These are phyloP conservation scores for Scortum barcoo DNA, from an alignment of 2,113 vertebrate genomes.

Conservation along the genomic window DNA sequence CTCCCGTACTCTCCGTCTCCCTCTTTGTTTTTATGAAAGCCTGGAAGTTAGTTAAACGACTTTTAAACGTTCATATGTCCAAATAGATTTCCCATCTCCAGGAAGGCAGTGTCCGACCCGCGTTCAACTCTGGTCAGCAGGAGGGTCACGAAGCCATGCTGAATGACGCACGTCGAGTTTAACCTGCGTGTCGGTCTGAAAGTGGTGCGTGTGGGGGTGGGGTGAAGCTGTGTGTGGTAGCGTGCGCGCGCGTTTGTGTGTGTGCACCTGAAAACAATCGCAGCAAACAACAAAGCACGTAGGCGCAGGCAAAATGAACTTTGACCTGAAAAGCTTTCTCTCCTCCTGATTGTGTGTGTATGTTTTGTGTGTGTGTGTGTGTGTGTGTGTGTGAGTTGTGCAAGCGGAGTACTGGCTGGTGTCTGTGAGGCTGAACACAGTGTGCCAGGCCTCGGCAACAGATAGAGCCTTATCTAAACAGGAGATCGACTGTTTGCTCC, in stretches of 20 bases:
- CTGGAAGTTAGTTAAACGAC: neutral
- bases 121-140: slow-evolving; percentile 16
- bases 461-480: slow-evolving; percentile 72
- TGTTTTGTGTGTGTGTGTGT: slow-evolving; percentile 55
- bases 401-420: slow-evolving; percentile 62
- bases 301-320: slow-evolving; percentile 69
- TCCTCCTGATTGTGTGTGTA: slow-evolving; percentile 51
- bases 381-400: slow-evolving; percentile 68
- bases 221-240: slow-evolving; percentile 16
- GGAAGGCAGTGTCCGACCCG: neutral
- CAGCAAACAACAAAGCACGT: slow-evolving; percentile 56
- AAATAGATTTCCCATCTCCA: neutral
- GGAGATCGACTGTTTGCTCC: slow-evolving; percentile 57
- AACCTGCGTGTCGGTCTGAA: slow-evolving; percentile 19
- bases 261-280: slow-evolving; percentile 50
- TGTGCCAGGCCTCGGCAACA: slow-evolving; percentile 67
- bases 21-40: neutral
- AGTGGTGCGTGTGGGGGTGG: neutral
- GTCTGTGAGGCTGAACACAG: slow-evolving; percentile 59
- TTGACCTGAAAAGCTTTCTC: slow-evolving; percentile 77
- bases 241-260: slow-evolving; percentile 1
- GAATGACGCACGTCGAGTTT: slow-evolving; percentile 33
- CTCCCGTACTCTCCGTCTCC: too few species aligned
- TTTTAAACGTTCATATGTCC: neutral
- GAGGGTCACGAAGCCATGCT: slow-evolving; percentile 23